Base-by-base conservation (phyloP, 1,140 invertebrate genomes). In the Brachystomella parvula region DNA sequence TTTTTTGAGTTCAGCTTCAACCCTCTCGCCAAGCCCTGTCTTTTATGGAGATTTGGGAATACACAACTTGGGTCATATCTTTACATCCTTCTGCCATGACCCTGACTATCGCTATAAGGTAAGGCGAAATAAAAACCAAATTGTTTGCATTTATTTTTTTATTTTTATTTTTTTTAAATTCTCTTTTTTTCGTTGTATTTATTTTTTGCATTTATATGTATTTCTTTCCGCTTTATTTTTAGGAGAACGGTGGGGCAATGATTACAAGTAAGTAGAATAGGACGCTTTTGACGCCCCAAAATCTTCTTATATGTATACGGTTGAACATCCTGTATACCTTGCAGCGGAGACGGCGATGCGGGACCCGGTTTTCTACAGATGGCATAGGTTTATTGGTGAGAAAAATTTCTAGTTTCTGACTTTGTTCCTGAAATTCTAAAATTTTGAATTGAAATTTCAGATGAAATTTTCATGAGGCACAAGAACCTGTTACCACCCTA, bases 311-410 rank as follows among this genome's bases (percentile, higher is more conserved):
- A 6, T 53, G 35, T 9, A 19, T 9, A 39, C 19, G 19, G 6
- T 39, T 39, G 35, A 39, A 9, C 6, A 39, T 39, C 6, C 19
- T 39, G 19, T 53, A 6, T 53, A 17, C 49, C 12, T 53, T 53
- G 12, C 49, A 53, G 49, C 49, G 3, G 49, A 53, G 3, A 75
- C 73, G 21, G 70, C 75, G 33, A 70, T 76, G 59, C 58, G 75
- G 9, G 75, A 76, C 58, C 75, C 75, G 9, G 66, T 75, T 19
- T 76, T 76, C 60, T 76, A 74, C 66, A 66, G 73, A 21, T 74
- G 69, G 68, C 75, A 76, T 64, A 74, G 72, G 59, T 68, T 72
- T 33, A 71, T 76, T 33, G 75, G 76, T 63, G 68, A 72, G 15
- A 53, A 44, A 44, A 44, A 44, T 12, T 44, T 44, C 39, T 12